phyloP scores from a whole-genome alignment of 2,888 invertebrate genomes.

The Hydraecia micacea region DNA sequence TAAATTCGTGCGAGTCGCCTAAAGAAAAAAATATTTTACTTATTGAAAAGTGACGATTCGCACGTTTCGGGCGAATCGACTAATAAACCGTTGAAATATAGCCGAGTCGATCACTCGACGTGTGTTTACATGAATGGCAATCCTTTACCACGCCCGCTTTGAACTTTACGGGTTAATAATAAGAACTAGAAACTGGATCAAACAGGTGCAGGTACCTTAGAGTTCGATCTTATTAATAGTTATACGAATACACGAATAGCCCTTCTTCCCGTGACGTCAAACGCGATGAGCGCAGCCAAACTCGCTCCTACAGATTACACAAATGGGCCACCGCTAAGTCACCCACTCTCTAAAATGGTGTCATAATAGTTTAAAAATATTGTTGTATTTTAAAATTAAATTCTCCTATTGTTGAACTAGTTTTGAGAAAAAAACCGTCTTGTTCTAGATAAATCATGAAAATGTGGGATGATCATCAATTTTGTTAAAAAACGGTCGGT shows the following conservation, averaged over 20 bases:
- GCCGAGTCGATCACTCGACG: background rate
- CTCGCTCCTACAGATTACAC: slow-evolving; percentile 72
- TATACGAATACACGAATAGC: slow-evolving; percentile 80
- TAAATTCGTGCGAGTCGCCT: background rate
- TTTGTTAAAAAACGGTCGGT: slow-evolving; percentile 17
- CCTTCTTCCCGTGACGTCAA: slow-evolving; percentile 82
- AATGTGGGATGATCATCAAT: slow-evolving; percentile 43
- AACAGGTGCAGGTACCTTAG: slow-evolving; percentile 57
- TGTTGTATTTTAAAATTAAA: slow-evolving; percentile 60
- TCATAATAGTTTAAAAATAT: slow-evolving; percentile 75
- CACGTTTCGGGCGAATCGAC: background rate
- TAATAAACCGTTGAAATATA: slow-evolving; percentile 18
- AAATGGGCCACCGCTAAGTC: slow-evolving; percentile 73
- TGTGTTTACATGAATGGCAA: slow-evolving; percentile 42
- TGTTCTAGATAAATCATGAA: slow-evolving; percentile 58
- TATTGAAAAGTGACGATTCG: background rate
- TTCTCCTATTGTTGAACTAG: slow-evolving; percentile 63
- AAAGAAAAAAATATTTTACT: background rate
- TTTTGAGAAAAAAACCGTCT: slow-evolving; percentile 35
- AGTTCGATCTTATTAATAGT: slow-evolving; percentile 82
- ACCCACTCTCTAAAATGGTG: slow-evolving; percentile 71
- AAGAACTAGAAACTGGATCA: slow-evolving; percentile 53
- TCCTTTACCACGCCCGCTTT: slow-evolving; percentile 44
- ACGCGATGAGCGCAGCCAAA: slow-evolving; percentile 74
- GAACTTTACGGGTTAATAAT: slow-evolving; percentile 51